A percentile compares a stretch with the other conserved stretches of the same genome.
phyloP scores from a whole-genome alignment of 2,888 invertebrate genomes.

The Argynnis bischoffii region DNA sequence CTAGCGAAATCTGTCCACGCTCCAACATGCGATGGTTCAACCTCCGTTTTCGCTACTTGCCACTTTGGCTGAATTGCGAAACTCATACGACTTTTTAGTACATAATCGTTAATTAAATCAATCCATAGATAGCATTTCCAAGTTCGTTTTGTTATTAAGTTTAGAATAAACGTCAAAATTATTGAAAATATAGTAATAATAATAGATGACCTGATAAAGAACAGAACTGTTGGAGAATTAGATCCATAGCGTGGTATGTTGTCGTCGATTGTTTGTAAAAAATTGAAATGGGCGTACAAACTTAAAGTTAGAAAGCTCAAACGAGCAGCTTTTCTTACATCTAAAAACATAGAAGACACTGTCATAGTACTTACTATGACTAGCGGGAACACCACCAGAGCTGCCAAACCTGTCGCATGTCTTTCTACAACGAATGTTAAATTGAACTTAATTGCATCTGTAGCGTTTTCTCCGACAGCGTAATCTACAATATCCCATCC shows the following conservation, averaged over 20 bases:
- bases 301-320: conserved; percentile 48
- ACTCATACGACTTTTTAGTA: conserved; percentile 41
- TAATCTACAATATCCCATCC: conserved; percentile 56
- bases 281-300: conserved; percentile 49
- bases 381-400: conserved; percentile 51
- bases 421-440: conserved; percentile 53
- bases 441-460: conserved; percentile 42
- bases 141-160: conserved; percentile 38
- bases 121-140: conserved; percentile 44
- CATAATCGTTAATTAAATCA: conserved; percentile 42
- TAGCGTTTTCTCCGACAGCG: conserved; percentile 38
- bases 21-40: conserved; percentile 26
- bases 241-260: conserved; percentile 47
- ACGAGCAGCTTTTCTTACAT: conserved; percentile 45
- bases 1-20: conserved; percentile 51
- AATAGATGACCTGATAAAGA: conserved; percentile 51
- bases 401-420: conserved; percentile 48
- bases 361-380: conserved; percentile 47
- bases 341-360: conserved; percentile 46
- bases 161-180: conserved; percentile 46
- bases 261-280: conserved; percentile 43
- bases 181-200: conserved; percentile 45
- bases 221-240: conserved; percentile 50
- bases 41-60: conserved; percentile 32
- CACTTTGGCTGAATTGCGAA: conserved; percentile 48